A percentile compares a stretch with the other conserved stretches of the same genome.
Evolutionary conservation across 2,113 vertebrate genomes (phyloP).

Genomic region (Atractosteus spatula): DNA sequence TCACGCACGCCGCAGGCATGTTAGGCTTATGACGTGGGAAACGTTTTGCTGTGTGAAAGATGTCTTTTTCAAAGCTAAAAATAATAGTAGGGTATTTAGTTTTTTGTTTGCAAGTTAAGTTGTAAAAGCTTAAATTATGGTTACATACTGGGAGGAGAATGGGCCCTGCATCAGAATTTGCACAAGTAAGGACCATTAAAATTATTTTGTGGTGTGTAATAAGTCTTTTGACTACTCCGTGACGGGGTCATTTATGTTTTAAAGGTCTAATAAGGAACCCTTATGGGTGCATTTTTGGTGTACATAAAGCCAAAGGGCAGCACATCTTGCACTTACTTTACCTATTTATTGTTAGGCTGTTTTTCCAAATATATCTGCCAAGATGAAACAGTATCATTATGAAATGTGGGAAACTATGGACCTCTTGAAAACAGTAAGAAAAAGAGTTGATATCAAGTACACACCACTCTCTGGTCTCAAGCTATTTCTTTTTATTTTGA

Average conservation of each 20-base stretch:
- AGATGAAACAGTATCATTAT: neutral
- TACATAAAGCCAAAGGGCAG: neutral
- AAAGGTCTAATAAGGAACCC: slow-evolving; percentile 12
- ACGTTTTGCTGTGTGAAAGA: too few species aligned
- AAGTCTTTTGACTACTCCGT: slow-evolving; percentile 7
- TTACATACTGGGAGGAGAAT: too few species aligned
- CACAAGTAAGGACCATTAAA: slow-evolving; percentile 31
- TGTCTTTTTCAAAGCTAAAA: too few species aligned
- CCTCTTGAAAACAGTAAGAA: neutral
- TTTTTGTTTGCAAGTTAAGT: too few species aligned
- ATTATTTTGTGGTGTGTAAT: slow-evolving; percentile 19
- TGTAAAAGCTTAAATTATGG: too few species aligned
- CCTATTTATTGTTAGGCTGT: neutral
- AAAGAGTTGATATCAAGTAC: neutral
- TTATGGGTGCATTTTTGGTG: neutral
- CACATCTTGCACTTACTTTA: neutral
- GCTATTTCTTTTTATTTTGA: too few species aligned
- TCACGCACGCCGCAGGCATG: neutral
- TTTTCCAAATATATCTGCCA: neutral
- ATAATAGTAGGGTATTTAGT: too few species aligned
- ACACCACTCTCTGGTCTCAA: too few species aligned
- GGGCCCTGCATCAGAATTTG: neutral
- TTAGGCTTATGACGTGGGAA: too few species aligned
- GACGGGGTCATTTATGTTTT: slow-evolving; percentile 17
- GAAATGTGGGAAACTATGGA: neutral